Conservation (phyloP, 2,888 invertebrate genomes). For the Arctia plantaginis region DNA sequence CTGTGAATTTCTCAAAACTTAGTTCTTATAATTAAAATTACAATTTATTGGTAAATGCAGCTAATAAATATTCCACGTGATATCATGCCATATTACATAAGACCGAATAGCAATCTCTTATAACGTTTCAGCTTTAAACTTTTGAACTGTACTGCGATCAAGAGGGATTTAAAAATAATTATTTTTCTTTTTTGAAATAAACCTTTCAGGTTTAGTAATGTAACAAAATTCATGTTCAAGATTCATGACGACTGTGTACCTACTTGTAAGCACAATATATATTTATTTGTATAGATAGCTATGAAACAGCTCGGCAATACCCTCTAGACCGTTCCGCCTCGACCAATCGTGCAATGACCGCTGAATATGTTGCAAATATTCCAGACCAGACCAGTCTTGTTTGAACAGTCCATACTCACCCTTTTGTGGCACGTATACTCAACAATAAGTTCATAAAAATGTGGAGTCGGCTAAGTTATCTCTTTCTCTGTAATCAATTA, state of each 20-base stretch:
- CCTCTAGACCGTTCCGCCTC: background rate
- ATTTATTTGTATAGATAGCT: background rate
- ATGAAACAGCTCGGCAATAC: background rate
- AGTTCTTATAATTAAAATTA: background rate
- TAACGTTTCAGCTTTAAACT: background rate
- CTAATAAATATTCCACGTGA: background rate
- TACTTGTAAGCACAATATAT: background rate
- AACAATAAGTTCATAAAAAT: background rate
- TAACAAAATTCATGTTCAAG: background rate
- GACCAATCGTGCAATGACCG: conserved; percentile 4
- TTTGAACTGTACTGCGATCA: background rate
- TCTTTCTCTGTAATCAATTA: background rate
- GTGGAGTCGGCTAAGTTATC: background rate
- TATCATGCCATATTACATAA: background rate
- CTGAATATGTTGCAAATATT: conserved; percentile 4
- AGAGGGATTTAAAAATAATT: background rate
- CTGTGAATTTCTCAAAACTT: background rate
- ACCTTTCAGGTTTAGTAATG: background rate
- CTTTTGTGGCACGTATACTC: background rate
- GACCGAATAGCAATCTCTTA: background rate
- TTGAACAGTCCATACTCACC: background rate
- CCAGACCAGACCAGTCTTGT: background rate
- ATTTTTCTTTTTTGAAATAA: background rate
- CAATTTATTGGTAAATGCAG: background rate
- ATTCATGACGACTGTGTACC: background rate